phyloP scores from a whole-genome alignment of 2,113 vertebrate genomes.

The Ginglymostoma cirratum region DNA sequence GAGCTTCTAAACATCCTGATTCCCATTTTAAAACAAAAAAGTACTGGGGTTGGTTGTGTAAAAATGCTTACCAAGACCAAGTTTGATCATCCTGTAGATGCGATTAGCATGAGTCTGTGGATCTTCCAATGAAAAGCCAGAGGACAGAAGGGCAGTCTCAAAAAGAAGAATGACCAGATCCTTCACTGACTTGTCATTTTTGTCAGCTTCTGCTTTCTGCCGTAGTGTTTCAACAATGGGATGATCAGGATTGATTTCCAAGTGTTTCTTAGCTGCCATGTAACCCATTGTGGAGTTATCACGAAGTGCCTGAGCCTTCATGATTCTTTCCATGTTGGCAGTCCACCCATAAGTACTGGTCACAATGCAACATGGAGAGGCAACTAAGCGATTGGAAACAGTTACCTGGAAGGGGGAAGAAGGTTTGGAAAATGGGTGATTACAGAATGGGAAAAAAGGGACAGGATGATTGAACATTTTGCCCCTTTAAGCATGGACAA shows the following conservation, averaged over 20 bases:
- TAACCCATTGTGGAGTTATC: slow-evolving; percentile 78
- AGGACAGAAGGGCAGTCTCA: slow-evolving; percentile 67
- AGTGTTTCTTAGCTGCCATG: slow-evolving; percentile 75
- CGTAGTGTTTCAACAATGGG: slow-evolving; percentile 68
- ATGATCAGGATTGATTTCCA: slow-evolving; percentile 71
- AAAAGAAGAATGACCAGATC: slow-evolving; percentile 73
- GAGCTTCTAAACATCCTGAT: background rate
- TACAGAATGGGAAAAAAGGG: background rate
- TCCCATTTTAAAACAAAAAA: no score
- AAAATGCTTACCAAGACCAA: slow-evolving; percentile 72
- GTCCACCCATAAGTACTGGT: slow-evolving; percentile 72
- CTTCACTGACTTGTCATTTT: slow-evolving; percentile 77
- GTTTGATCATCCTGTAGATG: slow-evolving; percentile 88
- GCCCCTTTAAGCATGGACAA: background rate
- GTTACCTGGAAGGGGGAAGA: slow-evolving; percentile 55
- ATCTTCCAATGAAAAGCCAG: slow-evolving; percentile 72
- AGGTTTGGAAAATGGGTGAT: background rate
- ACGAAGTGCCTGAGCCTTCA: slow-evolving; percentile 69
- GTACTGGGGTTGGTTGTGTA: background rate
- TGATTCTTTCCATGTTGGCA: slow-evolving; percentile 78
- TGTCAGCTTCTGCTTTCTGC: slow-evolving; percentile 75
- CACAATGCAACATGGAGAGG: slow-evolving; percentile 65
- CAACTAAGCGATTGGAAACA: slow-evolving; percentile 66
- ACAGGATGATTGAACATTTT: background rate
- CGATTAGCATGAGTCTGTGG: slow-evolving; percentile 76